phyloP scores from a whole-genome alignment of 64 coral and sea anemone species.

The Orbicella faveolata region DNA sequence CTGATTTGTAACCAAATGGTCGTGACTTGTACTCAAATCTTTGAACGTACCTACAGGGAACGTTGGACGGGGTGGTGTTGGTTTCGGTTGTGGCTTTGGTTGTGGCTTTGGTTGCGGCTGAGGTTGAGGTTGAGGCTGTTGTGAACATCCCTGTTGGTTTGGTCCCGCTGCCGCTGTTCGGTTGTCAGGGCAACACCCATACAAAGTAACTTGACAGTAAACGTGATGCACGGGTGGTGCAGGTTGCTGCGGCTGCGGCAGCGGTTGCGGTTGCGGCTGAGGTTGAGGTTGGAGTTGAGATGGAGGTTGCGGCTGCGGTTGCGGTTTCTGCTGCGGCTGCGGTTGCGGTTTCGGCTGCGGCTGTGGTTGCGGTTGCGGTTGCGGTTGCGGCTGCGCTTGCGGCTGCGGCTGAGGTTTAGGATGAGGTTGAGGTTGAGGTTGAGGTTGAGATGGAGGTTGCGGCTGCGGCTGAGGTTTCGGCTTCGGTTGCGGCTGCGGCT shows the following conservation, averaged over 20 bases:
- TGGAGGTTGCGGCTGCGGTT: neutral
- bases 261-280: neutral
- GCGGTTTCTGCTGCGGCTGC: neutral
- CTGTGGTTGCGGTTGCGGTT: neutral
- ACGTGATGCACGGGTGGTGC: slow-evolving; percentile 35
- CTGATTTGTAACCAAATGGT: too few relatives aligned
- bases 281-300: neutral
- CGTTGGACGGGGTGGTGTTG: neutral
- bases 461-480: too few relatives aligned
- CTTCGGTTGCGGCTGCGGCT: too few relatives aligned
- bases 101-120: neutral
- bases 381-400: neutral
- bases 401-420: neutral
- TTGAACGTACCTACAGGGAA: neutral
- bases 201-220: slow-evolving; percentile 47
- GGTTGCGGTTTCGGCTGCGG: neutral
- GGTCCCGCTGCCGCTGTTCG: slow-evolving; percentile 40
- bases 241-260: slow-evolving; percentile 6
- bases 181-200: slow-evolving; percentile 59
- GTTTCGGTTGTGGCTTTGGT: slow-evolving; percentile 4
- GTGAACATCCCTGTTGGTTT: slow-evolving; percentile 51
- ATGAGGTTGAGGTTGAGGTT: neutral
- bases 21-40: neutral
- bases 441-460: too few relatives aligned
- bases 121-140: neutral